Percentiles rank a stretch among this genome's conserved stretches.
These are phyloP conservation scores for Pelmatolapia mariae DNA, from an alignment of 2,113 vertebrate species.

Conservation along the genomic window DNA sequence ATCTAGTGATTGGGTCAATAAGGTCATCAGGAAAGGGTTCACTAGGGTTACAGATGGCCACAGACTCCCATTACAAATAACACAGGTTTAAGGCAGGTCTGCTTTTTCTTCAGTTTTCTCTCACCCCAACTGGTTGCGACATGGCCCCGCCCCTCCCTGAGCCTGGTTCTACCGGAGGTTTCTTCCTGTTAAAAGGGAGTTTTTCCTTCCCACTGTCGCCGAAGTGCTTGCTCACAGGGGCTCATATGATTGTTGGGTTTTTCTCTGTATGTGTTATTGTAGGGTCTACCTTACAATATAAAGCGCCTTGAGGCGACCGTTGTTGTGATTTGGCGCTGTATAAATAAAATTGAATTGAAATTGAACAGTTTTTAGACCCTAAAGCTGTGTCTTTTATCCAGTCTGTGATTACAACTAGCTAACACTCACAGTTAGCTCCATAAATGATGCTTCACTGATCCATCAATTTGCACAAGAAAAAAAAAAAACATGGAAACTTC, in stretches of 20 bases:
- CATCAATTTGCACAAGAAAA: neutral
- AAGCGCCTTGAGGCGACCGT: rapidly evolving
- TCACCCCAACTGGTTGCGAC: rapidly evolving
- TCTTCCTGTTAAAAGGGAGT: neutral
- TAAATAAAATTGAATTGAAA: neutral
- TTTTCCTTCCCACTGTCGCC: neutral
- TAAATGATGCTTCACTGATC: neutral
- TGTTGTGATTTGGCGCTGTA: rapidly evolving
- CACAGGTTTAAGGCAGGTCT: neutral
- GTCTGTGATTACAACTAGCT: neutral
- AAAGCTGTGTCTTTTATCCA: neutral
- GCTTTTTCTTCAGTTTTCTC: neutral
- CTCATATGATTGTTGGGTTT: neutral
- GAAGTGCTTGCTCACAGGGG: neutral
- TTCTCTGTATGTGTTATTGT: too few species aligned
- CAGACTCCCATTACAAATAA: neutral
- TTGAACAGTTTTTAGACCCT: neutral
- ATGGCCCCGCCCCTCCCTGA: neutral
- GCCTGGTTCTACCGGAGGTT: rapidly evolving
- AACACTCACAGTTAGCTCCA: neutral
- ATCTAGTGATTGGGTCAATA: neutral
- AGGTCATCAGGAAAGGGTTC: neutral
- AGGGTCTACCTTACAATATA: too few species aligned
- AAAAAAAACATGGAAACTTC: neutral
- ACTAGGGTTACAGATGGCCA: neutral